These are phyloP conservation scores for Troides helena DNA, from an alignment of 2,888 invertebrate genomes.

Conservation along the genomic window DNA sequence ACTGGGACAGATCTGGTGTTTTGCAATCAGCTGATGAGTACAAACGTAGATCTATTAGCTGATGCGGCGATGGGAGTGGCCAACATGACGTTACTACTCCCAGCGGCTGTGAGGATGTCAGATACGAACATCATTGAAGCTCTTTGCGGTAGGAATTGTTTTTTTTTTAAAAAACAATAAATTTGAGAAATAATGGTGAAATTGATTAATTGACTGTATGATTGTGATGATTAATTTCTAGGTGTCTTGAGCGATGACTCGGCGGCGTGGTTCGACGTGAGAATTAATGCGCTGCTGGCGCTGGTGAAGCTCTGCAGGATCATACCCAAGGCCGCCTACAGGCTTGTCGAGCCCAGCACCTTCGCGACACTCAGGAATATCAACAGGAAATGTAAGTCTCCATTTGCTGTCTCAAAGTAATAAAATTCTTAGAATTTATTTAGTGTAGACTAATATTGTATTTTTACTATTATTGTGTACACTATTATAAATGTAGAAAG, in stretches of 20 bases:
- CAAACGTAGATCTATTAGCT: constrained; percentile 61
- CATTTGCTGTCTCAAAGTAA: too few species aligned
- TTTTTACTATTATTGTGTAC: too few species aligned
- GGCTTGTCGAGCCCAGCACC: constrained; percentile 62
- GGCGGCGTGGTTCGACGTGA: constrained; percentile 65
- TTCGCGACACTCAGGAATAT: constrained; percentile 62
- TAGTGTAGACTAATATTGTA: too few species aligned
- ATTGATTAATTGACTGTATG: too few species aligned
- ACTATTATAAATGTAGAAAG: too few species aligned
- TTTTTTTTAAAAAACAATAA: not conserved
- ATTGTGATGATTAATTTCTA: constrained; percentile 32
- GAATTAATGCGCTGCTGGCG: constrained; percentile 63
- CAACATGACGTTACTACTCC: constrained; percentile 69
- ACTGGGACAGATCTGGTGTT: constrained; percentile 69
- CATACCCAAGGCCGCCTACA: constrained; percentile 66
- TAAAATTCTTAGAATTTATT: too few species aligned
- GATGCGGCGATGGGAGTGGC: constrained; percentile 74
- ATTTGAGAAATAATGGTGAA: too few species aligned
- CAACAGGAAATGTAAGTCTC: constrained; percentile 61
- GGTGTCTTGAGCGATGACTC: constrained; percentile 63
- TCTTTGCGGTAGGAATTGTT: constrained; percentile 53
- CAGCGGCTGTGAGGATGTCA: constrained; percentile 68
- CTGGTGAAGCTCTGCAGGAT: constrained; percentile 63
- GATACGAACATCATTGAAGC: constrained; percentile 72
- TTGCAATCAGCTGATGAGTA: constrained; percentile 66